Percentiles rank a stretch among this genome's conserved stretches.
Conservation (phyloP, 2,797 vertebrate species). For the Gymnoscopelus microlampas region DNA sequence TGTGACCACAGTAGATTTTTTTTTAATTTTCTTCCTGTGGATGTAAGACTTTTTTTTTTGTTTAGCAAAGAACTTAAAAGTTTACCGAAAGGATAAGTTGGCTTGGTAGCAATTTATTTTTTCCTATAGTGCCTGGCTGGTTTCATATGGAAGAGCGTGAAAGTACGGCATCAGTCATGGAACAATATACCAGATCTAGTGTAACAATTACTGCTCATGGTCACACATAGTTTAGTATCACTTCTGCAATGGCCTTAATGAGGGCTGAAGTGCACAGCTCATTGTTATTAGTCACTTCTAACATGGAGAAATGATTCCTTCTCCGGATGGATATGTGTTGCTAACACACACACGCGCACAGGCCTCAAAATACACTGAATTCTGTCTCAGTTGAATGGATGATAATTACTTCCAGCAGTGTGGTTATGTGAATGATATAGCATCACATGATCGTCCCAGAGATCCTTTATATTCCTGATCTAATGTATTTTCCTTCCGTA, state of each 20-base stretch:
- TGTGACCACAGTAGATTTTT: too few species aligned
- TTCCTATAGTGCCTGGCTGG: too few species aligned
- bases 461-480: not conserved
- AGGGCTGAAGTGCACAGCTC: slow-evolving; percentile 5
- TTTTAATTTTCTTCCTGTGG: not conserved
- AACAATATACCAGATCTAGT: not conserved
- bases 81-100: too few species aligned
- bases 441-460: slow-evolving; percentile 19
- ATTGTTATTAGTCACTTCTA: slow-evolving; percentile 20
- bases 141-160: too few species aligned
- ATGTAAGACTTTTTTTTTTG: too few species aligned
- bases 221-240: not conserved
- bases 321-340: not conserved
- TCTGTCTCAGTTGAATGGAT: slow-evolving; percentile 16
- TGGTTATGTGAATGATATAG: slow-evolving; percentile 23
- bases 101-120: too few species aligned
- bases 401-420: not conserved
- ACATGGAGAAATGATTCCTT: not conserved
- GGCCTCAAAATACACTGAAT: slow-evolving; percentile 1
- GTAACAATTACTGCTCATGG: not conserved
- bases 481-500: slow-evolving; percentile 43
- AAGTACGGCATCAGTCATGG: not conserved
- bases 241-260: not conserved
- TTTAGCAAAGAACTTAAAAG: too few species aligned
- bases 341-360: not conserved